Base-by-base conservation (phyloP, 2,888 invertebrate genomes). In the Sphaerophoria rueppellii region DNA sequence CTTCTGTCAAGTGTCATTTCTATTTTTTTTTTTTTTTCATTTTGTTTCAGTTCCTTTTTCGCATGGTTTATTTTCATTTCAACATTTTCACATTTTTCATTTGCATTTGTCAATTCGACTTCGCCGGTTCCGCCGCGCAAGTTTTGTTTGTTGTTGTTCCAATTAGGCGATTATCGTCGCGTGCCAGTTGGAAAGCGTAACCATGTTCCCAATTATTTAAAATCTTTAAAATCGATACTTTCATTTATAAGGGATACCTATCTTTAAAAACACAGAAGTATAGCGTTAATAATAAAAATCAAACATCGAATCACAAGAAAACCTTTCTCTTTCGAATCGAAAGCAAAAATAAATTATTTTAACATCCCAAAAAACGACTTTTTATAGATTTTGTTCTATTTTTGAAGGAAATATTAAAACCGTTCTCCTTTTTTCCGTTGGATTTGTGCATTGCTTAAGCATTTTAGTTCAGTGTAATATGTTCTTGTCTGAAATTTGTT, bases 41-140 rank as follows among this genome's bases (percentile, higher is more conserved):
- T 58, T 52, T 58, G 46, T 81, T 67, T 73, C 6, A 37, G n/a
- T 61, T 55, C 12, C 57, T 55, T 48, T 69, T 74, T 69, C 70
- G 60, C 11, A 52, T 63, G 43, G 37, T 50, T 73, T 73, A 37
- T 34, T 16, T 63, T 57, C 63, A 37, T 37, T 52, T 65, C 37
- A 16, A 37, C 11, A 16, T 34, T 48, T 35, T 35, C 9, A 4
- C 2, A 9, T 37, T 37, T 60, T 43, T 11, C 2, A n/a, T 6
- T 35, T 52, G 48, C 54, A 88, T 86, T 88, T 88, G 87, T 87
- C 87, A 88, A 55, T 86, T 87, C 85, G 87, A 87, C 87, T 86
- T 79, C 86, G 86, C 24, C 24, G 24, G 24, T 24, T 24, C 24
- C 24, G 81, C 81, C 69, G 14, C 43, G 12, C 40, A 61, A 70